Percentiles rank a stretch among this genome's conserved stretches.
Conservation (phyloP, 2,797 vertebrate species). For the Eurystomus glaucurus region DNA sequence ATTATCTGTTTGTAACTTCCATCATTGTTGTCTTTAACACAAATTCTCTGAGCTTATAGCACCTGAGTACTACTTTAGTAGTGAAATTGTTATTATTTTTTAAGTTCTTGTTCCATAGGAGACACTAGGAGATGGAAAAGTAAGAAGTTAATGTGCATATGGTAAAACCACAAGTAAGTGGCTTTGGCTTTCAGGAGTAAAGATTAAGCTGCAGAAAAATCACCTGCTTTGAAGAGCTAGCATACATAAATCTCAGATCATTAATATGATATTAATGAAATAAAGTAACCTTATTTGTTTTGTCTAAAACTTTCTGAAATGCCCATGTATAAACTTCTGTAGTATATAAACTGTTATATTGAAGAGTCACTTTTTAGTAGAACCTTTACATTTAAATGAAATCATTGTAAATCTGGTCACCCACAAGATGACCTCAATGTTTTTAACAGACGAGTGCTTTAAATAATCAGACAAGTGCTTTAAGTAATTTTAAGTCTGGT, state of each 20-base stretch:
- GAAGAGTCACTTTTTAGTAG: neutral
- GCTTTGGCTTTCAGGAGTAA: neutral
- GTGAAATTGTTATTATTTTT: neutral
- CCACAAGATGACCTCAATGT: neutral
- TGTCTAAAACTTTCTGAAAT: neutral
- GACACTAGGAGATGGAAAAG: neutral
- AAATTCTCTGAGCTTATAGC: neutral
- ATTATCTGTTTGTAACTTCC: neutral
- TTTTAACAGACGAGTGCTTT: neutral
- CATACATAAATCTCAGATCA: neutral
- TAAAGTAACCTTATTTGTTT: neutral
- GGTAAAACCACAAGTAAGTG: neutral
- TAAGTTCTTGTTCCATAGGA: neutral
- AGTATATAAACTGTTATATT: neutral
- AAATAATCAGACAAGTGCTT: neutral
- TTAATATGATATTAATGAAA: neutral
- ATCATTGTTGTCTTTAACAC: neutral
- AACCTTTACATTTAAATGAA: neutral
- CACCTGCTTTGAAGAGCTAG: neutral
- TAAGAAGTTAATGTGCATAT: neutral
- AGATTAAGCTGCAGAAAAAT: neutral
- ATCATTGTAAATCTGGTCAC: neutral
- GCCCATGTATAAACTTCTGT: neutral
- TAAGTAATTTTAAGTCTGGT: neutral
- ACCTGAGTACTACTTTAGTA: neutral